Evolutionary conservation across 2,888 invertebrate species (phyloP).

Genomic region (Selenia dentaria): DNA sequence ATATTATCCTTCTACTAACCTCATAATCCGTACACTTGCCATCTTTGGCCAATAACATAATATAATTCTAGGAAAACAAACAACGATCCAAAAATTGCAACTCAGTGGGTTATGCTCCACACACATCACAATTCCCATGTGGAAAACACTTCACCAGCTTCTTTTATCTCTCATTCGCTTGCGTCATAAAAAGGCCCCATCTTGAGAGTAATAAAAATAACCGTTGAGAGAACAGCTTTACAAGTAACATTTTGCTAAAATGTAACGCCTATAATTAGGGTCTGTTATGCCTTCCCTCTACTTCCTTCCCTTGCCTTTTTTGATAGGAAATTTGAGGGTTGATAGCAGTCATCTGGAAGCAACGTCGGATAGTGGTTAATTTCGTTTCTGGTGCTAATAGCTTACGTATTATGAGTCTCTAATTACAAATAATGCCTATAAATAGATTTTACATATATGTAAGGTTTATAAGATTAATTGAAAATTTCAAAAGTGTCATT

Average conservation of each 20-base stretch:
- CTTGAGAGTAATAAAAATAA: constrained; percentile 35
- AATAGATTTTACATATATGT: too few relatives aligned
- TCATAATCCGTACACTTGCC: too few relatives aligned
- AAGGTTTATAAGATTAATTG: too few relatives aligned
- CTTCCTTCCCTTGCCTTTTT: constrained; percentile 25
- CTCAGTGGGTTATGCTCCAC: too few relatives aligned
- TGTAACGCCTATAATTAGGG: constrained; percentile 36
- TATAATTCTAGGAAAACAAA: too few relatives aligned
- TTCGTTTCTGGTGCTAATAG: too few relatives aligned
- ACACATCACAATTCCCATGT: constrained; percentile 14
- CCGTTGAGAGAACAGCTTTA: constrained; percentile 29
- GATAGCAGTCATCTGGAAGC: constrained; percentile 1
- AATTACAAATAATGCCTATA: too few relatives aligned
- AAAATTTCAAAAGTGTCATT: too few relatives aligned
- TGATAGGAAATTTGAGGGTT: constrained; percentile 20
- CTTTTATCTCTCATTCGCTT: constrained; percentile 21
- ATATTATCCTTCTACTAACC: too few relatives aligned
- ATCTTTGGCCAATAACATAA: too few relatives aligned
- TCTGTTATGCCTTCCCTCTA: constrained; percentile 28
- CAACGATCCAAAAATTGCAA: too few relatives aligned
- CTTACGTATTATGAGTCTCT: too few relatives aligned
- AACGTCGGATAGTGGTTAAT: constrained; percentile 3
- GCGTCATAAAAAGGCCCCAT: constrained; percentile 29
- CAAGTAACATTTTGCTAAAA: constrained; percentile 35
- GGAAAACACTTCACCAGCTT: constrained; percentile 13